These are phyloP conservation scores for Mythimna loreyi DNA, from an alignment of 2,888 invertebrate species.

Conservation along the genomic window DNA sequence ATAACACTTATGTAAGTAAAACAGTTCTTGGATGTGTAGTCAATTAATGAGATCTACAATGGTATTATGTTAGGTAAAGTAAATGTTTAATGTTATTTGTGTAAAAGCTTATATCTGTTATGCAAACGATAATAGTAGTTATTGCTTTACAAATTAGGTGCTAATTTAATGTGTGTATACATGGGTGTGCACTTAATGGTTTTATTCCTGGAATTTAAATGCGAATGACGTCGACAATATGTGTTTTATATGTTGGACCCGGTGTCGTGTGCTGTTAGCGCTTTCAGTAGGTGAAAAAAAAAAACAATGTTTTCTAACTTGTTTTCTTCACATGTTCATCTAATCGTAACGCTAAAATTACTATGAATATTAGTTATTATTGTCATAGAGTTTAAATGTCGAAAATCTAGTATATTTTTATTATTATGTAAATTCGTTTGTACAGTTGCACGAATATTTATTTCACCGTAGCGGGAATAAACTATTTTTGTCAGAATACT, in stretches of 20 bases:
- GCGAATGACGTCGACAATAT: slow-evolving; percentile 89
- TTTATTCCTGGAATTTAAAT: slow-evolving; percentile 78
- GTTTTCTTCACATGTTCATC: slow-evolving; percentile 54
- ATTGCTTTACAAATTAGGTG: slow-evolving; percentile 89
- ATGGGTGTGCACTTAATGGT: slow-evolving; percentile 83
- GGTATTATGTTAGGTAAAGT: slow-evolving; percentile 76
- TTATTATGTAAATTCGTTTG: slow-evolving; percentile 80
- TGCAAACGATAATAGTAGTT: slow-evolving; percentile 75
- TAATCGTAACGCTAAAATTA: slow-evolving; percentile 49
- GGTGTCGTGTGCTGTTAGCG: slow-evolving; percentile 63
- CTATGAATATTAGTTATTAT: slow-evolving; percentile 58
- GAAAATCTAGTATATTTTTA: slow-evolving; percentile 67
- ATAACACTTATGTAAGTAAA: slow-evolving; percentile 59
- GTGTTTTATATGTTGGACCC: slow-evolving; percentile 75
- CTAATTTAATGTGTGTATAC: slow-evolving; percentile 84
- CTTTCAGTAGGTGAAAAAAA: slow-evolving; percentile 62
- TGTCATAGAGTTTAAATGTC: slow-evolving; percentile 65
- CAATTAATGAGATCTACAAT: slow-evolving; percentile 66
- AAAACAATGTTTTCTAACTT: slow-evolving; percentile 48
- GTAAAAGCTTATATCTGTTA: slow-evolving; percentile 79
- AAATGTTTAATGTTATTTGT: slow-evolving; percentile 83
- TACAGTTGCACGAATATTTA: slow-evolving; percentile 82
- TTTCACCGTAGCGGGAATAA: slow-evolving; percentile 77
- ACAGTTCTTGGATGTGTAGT: slow-evolving; percentile 72
- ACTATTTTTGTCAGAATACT: slow-evolving; percentile 78